These are phyloP conservation scores for Drosophila lini DNA, from an alignment of 1,140 invertebrate species.

Conservation along the genomic window DNA sequence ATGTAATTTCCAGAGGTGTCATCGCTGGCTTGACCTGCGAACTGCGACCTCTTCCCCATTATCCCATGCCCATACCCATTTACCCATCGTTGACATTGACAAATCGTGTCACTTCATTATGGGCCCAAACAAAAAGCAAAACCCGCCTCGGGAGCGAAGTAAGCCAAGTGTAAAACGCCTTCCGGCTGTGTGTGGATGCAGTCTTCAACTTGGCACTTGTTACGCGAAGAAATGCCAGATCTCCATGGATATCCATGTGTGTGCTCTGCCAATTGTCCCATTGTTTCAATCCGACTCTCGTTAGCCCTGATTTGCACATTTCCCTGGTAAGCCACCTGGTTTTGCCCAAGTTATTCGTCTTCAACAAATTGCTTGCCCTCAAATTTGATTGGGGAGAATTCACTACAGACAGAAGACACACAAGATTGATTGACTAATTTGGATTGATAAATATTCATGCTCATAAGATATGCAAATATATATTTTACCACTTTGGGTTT, in stretches of 20 bases:
- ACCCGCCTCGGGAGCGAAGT: conserved; percentile 26
- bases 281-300: conserved; percentile 41
- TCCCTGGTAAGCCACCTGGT: not conserved
- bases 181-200: conserved; percentile 47
- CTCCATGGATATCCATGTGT: conserved; percentile 35
- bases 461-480: conserved; percentile 5
- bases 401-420: not conserved
- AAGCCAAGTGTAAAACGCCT: conserved; percentile 69
- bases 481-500: not conserved
- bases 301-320: conserved; percentile 38
- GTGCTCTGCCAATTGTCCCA: conserved; percentile 49
- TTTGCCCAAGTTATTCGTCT: not conserved
- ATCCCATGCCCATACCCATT: not conserved
- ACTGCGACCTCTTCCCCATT: conserved; percentile 25
- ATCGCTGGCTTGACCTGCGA: conserved; percentile 60
- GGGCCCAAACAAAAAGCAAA: conserved; percentile 18
- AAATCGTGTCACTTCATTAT: conserved; percentile 71
- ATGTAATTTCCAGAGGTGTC: conserved; percentile 39
- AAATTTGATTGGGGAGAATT: conserved; percentile 9
- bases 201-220: conserved; percentile 70
- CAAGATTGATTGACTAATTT: conserved; percentile 17
- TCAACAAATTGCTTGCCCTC: conserved; percentile 23
- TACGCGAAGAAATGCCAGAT: conserved; percentile 64
- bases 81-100: conserved; percentile 62
- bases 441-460: conserved; percentile 9